These are phyloP conservation scores for Salarias fasciatus DNA, from an alignment of 2,797 vertebrate species.

Conservation along the genomic window DNA sequence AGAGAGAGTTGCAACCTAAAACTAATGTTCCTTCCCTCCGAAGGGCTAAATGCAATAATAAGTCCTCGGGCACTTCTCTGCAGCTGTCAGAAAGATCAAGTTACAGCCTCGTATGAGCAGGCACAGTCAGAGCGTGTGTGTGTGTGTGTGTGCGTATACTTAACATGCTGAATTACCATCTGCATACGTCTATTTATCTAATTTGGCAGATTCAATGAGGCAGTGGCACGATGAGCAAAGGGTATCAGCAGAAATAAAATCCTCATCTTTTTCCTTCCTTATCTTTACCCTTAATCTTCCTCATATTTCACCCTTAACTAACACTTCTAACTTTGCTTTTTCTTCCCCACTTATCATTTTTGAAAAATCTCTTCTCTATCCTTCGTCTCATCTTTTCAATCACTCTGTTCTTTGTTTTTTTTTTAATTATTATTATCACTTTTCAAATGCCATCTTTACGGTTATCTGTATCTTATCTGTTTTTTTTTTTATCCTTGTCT, in stretches of 20 bases:
- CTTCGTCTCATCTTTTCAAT: background rate
- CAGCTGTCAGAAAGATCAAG: constrained; percentile 68
- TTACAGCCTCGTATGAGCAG: constrained; percentile 40
- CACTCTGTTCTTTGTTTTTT: no score
- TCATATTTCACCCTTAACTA: background rate
- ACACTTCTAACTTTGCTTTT: background rate
- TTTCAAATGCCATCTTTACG: no score
- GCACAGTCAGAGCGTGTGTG: constrained; percentile 17
- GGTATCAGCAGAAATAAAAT: constrained; percentile 7
- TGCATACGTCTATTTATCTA: constrained; percentile 49
- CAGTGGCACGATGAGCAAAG: constrained; percentile 12
- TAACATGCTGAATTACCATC: constrained; percentile 42
- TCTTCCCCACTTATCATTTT: no score
- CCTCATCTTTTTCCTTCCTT: background rate
- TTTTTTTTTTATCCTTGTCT: no score
- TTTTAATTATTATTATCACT: no score
- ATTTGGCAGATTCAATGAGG: constrained; percentile 33
- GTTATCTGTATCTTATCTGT: no score
- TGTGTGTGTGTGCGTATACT: constrained; percentile 32
- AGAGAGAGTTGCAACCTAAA: constrained; percentile 53
- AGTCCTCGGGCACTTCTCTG: constrained; percentile 57
- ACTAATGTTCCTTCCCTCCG: constrained; percentile 63
- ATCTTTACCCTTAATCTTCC: background rate
- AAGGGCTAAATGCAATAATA: constrained; percentile 69
- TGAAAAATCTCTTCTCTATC: background rate